Evolutionary conservation across 2,797 vertebrate species (phyloP).

Genomic region (Catharus ustulatus): DNA sequence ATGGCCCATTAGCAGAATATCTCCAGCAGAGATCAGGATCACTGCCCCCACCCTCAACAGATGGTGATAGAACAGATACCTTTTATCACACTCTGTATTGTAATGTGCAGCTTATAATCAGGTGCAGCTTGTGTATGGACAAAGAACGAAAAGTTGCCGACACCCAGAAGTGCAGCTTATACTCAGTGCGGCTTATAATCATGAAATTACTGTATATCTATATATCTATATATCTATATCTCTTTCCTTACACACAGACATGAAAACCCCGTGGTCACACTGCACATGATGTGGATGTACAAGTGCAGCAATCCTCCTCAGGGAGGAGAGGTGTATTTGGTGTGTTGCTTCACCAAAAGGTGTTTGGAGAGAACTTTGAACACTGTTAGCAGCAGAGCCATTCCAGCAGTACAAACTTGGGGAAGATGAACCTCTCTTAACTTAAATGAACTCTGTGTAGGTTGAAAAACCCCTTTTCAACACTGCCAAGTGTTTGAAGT

Average conservation of each 20-base stretch:
- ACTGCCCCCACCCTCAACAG: no score
- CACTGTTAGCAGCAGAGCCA: not conserved
- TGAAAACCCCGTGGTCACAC: not conserved
- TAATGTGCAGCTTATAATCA: no score
- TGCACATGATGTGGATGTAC: rapidly evolving
- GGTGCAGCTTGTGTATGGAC: no score
- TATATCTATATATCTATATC: not conserved
- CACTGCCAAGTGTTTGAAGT: constrained; percentile 50
- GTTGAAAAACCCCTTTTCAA: constrained; percentile 48
- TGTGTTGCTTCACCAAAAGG: not conserved
- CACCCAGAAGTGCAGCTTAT: no score
- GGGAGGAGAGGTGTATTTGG: not conserved
- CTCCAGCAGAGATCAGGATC: no score
- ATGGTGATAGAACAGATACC: no score
- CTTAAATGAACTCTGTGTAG: constrained; percentile 32
- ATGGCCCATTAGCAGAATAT: no score
- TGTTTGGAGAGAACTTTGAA: constrained; percentile 21
- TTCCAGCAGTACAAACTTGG: constrained; percentile 16
- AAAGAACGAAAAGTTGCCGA: no score
- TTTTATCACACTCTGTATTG: no score
- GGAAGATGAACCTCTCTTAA: constrained; percentile 34
- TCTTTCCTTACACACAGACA: not conserved
- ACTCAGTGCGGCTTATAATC: no score
- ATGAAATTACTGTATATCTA: no score
- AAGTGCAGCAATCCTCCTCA: not conserved